Percentiles rank a stretch among this genome's conserved stretches.
Evolutionary conservation across 2,797 vertebrate species (phyloP).

Genomic region (Eidolon dupreanum): DNA sequence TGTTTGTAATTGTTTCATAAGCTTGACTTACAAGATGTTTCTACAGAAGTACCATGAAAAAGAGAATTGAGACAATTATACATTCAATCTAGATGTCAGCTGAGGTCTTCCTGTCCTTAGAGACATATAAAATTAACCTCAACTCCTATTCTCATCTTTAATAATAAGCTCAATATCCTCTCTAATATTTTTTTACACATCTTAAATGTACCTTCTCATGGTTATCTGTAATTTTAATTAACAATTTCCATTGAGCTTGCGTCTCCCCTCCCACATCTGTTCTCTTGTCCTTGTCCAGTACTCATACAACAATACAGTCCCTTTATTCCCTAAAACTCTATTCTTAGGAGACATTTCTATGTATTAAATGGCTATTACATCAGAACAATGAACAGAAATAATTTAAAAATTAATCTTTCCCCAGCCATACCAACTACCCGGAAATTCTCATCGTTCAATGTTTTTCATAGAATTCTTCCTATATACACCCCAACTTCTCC

Average conservation of each 20-base stretch:
- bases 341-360: neutral
- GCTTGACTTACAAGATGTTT: slow-evolving; percentile 56
- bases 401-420: neutral
- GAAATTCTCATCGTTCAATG: neutral
- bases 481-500: neutral
- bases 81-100: slow-evolving; percentile 29
- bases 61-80: slow-evolving; percentile 56
- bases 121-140: slow-evolving; percentile 66
- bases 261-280: neutral
- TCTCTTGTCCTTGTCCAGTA: neutral
- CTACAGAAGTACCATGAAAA: slow-evolving; percentile 17
- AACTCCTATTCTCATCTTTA: slow-evolving; percentile 44
- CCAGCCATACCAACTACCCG: too few species aligned
- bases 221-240: slow-evolving; percentile 63
- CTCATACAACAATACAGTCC: neutral
- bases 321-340: neutral
- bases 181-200: neutral
- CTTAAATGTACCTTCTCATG: neutral
- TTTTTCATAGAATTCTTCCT: neutral
- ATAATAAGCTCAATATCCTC: slow-evolving; percentile 46
- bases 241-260: neutral
- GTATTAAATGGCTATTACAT: neutral
- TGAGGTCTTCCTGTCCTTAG: slow-evolving; percentile 36
- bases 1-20: slow-evolving; percentile 39
- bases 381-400: neutral